Percentiles rank a stretch among this genome's conserved stretches.
These are phyloP conservation scores for Aphrocallistes beatrix DNA, from an alignment of 37 sponge, comb jelly and placozoan species.

Conservation along the genomic window DNA sequence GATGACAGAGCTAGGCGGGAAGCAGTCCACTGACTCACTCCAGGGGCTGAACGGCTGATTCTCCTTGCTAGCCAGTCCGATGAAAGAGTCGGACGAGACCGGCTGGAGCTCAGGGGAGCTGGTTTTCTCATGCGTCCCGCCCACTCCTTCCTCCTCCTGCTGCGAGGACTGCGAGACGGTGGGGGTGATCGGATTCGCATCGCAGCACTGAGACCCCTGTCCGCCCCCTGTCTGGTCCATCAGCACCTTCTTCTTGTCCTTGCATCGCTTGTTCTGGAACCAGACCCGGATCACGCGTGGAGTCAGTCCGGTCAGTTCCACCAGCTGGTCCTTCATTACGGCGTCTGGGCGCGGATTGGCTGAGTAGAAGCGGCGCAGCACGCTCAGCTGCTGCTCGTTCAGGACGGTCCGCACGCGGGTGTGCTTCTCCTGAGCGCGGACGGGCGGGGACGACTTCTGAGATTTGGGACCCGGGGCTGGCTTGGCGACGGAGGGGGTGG, in stretches of 20 bases:
- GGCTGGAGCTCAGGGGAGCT: background rate
- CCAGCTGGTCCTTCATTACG: slow-evolving; percentile 77
- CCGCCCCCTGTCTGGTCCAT: slow-evolving; percentile 24
- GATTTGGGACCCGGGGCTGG: background rate
- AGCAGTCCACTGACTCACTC: background rate
- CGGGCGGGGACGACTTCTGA: background rate
- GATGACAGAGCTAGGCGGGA: background rate
- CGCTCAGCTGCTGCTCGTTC: slow-evolving; percentile 78
- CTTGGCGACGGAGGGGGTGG: background rate
- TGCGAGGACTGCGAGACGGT: background rate
- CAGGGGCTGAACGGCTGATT: slow-evolving; percentile 1
- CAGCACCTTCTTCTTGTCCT: slow-evolving; percentile 88
- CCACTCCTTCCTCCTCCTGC: background rate
- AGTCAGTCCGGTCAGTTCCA: slow-evolving; percentile 72
- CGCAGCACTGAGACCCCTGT: no score
- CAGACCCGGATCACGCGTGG: slow-evolving; percentile 83
- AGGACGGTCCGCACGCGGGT: slow-evolving; percentile 83
- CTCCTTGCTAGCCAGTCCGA: background rate
- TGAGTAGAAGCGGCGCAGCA: slow-evolving; percentile 56
- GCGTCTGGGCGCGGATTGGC: slow-evolving; percentile 81
- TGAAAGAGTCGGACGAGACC: background rate
- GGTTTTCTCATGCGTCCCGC: background rate
- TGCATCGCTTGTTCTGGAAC: slow-evolving; percentile 98
- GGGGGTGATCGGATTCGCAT: no score
- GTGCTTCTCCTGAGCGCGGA: slow-evolving; percentile 39